Evolutionary conservation across 2,113 vertebrate genomes (phyloP).

Genomic region (Clarias gariepinus): DNA sequence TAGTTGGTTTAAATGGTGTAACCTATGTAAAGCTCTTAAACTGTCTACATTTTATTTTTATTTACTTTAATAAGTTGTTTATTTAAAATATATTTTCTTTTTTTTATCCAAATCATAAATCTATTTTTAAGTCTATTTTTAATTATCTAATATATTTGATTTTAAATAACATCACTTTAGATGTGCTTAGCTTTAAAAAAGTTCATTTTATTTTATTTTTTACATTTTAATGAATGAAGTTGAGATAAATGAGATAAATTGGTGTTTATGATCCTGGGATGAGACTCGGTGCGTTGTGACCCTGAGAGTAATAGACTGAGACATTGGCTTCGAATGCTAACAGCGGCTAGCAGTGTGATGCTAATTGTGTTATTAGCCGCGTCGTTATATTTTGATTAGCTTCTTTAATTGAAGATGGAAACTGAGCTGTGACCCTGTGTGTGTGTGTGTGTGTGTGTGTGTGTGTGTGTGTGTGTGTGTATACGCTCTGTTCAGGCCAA

Average conservation of each 20-base stretch:
- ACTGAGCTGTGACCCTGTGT: background rate
- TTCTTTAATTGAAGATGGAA: background rate
- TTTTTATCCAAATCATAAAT: too few species aligned
- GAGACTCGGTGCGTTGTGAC: background rate
- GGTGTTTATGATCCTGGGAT: background rate
- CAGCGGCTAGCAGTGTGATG: background rate
- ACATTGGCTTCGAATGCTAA: background rate
- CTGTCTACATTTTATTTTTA: background rate
- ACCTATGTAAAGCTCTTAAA: background rate
- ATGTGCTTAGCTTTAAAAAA: background rate
- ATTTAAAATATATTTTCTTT: background rate
- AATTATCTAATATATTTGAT: background rate
- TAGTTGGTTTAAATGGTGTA: background rate
- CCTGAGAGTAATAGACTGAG: background rate
- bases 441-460: constrained; percentile 12
- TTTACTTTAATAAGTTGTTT: background rate
- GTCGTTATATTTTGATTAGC: background rate
- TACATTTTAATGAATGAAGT: too few species aligned
- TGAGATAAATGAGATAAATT: background rate
- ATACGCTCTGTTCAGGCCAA: background rate
- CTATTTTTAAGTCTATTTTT: background rate
- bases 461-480: background rate
- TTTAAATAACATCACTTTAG: background rate
- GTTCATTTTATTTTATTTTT: too few species aligned
- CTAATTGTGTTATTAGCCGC: background rate